phyloP scores from a whole-genome alignment of 2,888 invertebrate genomes.

The Mactromeris polynyma region DNA sequence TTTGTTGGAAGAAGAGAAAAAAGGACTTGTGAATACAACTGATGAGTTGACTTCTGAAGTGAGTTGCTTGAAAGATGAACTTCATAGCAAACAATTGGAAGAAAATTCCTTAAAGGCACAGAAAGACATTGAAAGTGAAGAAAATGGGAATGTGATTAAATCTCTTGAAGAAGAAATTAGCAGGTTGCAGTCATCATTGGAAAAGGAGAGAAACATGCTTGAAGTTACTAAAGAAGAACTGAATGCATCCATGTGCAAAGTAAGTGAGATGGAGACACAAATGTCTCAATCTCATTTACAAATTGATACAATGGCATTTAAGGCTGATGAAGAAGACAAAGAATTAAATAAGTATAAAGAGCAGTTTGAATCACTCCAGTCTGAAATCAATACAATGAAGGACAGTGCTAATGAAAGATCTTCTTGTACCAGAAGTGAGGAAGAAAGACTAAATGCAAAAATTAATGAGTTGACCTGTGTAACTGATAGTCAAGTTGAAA shows the following conservation, averaged over 20 bases:
- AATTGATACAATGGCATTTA: not conserved
- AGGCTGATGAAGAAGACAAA: conserved; percentile 15
- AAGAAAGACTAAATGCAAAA: conserved; percentile 19
- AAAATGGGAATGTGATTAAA: conserved; percentile 24
- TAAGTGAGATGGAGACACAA: conserved; percentile 16
- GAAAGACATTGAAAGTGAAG: conserved; percentile 30
- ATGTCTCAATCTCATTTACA: not conserved
- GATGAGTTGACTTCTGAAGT: conserved; percentile 18
- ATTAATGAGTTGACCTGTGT: conserved; percentile 35
- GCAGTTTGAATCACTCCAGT: not conserved
- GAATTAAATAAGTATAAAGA: conserved; percentile 21
- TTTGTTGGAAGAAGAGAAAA: conserved; percentile 32
- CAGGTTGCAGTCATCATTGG: not conserved
- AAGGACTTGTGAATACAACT: not conserved
- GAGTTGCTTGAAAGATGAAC: conserved; percentile 22
- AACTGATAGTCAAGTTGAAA: conserved; percentile 34
- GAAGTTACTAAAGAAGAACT: not conserved
- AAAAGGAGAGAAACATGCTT: conserved; percentile 4
- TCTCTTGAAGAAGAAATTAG: conserved; percentile 32
- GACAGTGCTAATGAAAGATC: not conserved
- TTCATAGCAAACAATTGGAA: conserved; percentile 8
- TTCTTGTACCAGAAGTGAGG: not conserved
- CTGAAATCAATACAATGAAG: conserved; percentile 23
- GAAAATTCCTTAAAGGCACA: conserved; percentile 35
- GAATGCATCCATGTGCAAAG: not conserved